Percentiles rank a stretch among this genome's conserved stretches.
These are phyloP conservation scores for Syrrhaptes paradoxus DNA, from an alignment of 2,113 vertebrate species.

Conservation along the genomic window DNA sequence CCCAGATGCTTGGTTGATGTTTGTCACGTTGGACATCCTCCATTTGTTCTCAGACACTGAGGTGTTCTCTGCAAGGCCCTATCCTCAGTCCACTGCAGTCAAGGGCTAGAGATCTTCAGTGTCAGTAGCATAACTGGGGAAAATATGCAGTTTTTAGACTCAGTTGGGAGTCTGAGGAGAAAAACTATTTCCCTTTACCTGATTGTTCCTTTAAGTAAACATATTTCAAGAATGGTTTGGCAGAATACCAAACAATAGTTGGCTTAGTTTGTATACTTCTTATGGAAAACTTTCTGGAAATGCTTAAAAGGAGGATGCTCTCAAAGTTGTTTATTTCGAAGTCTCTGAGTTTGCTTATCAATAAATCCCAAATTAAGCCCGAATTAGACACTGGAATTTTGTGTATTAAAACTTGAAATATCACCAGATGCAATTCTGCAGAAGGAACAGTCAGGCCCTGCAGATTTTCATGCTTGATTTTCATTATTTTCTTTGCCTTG, in stretches of 20 bases:
- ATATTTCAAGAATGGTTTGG: not conserved
- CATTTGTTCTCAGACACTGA: not conserved
- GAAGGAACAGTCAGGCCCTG: not conserved
- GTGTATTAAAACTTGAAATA: not conserved
- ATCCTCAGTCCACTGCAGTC: not conserved
- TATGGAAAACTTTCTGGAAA: not conserved
- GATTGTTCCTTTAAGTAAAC: not conserved
- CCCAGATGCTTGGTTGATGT: not conserved
- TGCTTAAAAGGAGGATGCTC: not conserved
- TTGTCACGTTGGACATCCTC: not conserved
- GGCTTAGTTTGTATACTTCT: not conserved
- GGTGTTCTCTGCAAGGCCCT: not conserved
- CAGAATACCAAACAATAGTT: not conserved
- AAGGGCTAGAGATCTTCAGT: not conserved
- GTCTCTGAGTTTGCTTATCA: not conserved
- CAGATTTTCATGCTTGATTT: slow-evolving; percentile 16
- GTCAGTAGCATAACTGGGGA: not conserved
- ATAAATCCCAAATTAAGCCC: slow-evolving; percentile 2
- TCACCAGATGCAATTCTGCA: not conserved
- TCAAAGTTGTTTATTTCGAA: not conserved
- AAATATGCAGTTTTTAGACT: not conserved
- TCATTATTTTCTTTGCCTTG: not conserved
- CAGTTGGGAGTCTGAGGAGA: not conserved
- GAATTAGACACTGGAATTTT: not conserved
- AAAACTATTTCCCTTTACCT: not conserved